phyloP scores from a whole-genome alignment of 2,888 invertebrate genomes.

The Limnephilus lunatus region DNA sequence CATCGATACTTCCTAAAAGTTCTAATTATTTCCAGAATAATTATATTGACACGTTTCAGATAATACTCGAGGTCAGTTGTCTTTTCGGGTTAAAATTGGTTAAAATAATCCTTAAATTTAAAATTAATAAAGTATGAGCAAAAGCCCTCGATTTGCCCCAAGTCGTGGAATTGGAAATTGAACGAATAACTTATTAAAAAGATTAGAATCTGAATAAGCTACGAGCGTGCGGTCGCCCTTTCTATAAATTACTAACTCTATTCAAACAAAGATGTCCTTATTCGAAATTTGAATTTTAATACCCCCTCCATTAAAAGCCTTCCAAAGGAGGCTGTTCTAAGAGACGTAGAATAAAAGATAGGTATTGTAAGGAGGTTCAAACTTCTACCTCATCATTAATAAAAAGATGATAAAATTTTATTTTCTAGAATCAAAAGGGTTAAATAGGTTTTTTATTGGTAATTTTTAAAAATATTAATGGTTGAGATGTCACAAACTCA shows the following conservation, averaged over 20 bases:
- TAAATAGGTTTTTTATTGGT: neutral
- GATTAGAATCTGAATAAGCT: slow-evolving; percentile 60
- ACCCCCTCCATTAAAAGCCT: slow-evolving; percentile 40
- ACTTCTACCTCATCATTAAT: neutral
- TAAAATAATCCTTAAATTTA: neutral
- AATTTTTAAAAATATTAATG: too few species aligned
- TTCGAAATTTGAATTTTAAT: slow-evolving; percentile 61
- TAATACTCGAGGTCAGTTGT: neutral
- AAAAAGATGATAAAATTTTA: neutral
- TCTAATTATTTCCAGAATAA: neutral
- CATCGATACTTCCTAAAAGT: neutral
- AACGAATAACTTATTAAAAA: slow-evolving; percentile 63
- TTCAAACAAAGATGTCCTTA: slow-evolving; percentile 60
- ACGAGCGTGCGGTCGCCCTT: slow-evolving; percentile 50
- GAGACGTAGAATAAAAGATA: slow-evolving; percentile 30
- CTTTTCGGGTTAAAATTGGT: neutral
- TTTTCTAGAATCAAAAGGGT: neutral
- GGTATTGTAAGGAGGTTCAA: slow-evolving; percentile 6
- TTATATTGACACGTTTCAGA: neutral
- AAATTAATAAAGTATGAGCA: slow-evolving; percentile 5
- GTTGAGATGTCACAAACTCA: too few species aligned
- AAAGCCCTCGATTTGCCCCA: slow-evolving; percentile 2
- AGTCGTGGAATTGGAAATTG: slow-evolving; percentile 14
- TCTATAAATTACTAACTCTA: slow-evolving; percentile 59
- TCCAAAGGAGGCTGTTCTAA: slow-evolving; percentile 5